Evolutionary conservation across 2,888 invertebrate species (phyloP).

Genomic region (Lycophotia porphyrea): DNA sequence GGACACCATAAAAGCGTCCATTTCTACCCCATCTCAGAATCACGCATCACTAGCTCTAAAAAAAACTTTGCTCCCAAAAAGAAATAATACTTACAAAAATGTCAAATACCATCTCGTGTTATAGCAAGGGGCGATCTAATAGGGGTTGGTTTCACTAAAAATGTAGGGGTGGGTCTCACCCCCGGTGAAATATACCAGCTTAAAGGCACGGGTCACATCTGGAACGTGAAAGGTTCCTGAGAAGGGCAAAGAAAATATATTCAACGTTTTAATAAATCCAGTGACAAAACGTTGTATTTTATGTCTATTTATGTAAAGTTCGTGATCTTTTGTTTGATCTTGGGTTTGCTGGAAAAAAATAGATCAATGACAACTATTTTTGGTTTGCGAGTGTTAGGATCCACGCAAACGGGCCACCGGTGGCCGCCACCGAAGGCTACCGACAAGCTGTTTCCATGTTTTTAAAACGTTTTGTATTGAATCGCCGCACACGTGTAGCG

Average conservation of each 20-base stretch:
- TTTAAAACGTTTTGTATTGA: too few relatives aligned
- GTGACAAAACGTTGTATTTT: constrained; percentile 68
- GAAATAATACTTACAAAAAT: constrained; percentile 67
- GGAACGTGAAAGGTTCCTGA: constrained; percentile 60
- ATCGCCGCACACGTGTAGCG: too few relatives aligned
- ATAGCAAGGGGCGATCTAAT: constrained; percentile 61
- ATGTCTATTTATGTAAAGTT: constrained; percentile 28
- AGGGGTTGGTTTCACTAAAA: constrained; percentile 66
- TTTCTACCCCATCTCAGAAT: constrained; percentile 47
- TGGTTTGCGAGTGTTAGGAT: not conserved
- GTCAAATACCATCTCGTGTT: constrained; percentile 61
- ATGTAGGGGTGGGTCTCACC: constrained; percentile 55
- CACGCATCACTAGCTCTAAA: constrained; percentile 49
- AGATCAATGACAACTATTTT: constrained; percentile 20
- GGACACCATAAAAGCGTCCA: constrained; percentile 31
- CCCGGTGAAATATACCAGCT: constrained; percentile 61
- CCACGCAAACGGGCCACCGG: too few relatives aligned
- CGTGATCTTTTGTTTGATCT: constrained; percentile 34
- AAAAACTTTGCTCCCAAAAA: constrained; percentile 56
- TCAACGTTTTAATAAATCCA: constrained; percentile 73
- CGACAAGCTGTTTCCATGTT: too few relatives aligned
- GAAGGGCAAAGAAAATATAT: constrained; percentile 64
- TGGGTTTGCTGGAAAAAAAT: not conserved
- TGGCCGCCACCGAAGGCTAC: too few relatives aligned
- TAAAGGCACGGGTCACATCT: constrained; percentile 65